Conservation (phyloP, 2,113 vertebrate genomes). For the Malurus melanocephalus region DNA sequence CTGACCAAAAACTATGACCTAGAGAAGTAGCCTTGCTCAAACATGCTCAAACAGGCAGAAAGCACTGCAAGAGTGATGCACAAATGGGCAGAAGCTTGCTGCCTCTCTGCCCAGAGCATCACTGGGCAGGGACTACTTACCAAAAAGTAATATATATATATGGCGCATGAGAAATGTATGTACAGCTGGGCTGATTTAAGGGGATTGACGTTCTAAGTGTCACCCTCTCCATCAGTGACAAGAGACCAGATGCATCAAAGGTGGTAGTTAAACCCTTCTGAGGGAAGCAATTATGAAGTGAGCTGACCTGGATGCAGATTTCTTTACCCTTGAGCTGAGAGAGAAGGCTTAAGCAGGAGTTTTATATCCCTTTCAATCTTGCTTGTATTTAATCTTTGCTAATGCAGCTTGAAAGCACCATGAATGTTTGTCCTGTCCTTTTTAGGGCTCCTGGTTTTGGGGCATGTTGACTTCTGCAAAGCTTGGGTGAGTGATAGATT, state of each 20-base stretch:
- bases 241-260: background rate
- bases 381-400: conserved; percentile 24
- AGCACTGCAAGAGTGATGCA: background rate
- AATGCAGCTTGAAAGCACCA: background rate
- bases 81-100: background rate
- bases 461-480: background rate
- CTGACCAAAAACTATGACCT: background rate
- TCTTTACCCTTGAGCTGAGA: conserved; percentile 1
- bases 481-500: background rate
- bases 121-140: background rate
- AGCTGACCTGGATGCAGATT: conserved; percentile 28
- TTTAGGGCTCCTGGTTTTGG: background rate
- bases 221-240: background rate
- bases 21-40: background rate
- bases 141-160: background rate
- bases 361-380: conserved; percentile 26
- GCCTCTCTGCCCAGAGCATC: background rate
- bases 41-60: background rate
- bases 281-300: conserved; percentile 1
- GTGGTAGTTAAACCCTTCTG: background rate
- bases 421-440: background rate
- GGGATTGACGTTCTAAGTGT: background rate
- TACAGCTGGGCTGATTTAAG: conserved; percentile 8
- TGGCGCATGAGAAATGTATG: background rate
- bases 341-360: conserved; percentile 6